Evolutionary conservation across 2,888 invertebrate species (phyloP), one percentile per base, ranked within the genome.

Genomic region (Apotomis capreana): DNA sequence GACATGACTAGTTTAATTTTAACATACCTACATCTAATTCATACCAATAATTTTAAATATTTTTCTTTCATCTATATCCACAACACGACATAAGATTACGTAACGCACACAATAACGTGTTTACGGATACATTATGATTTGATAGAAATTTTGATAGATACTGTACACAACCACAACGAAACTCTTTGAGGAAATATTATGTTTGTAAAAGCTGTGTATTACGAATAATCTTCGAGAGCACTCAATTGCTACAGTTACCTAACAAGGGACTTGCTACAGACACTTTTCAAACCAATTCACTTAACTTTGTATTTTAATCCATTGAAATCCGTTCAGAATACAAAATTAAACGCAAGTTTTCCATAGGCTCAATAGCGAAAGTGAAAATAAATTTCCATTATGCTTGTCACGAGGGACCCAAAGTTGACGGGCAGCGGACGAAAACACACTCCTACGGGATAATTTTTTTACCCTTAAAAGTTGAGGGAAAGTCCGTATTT

Each of bases 301-400:
- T 44, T 4, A 40, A 44, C 54, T 40, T 15, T 10, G 12, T 46
- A 51, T 37, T 46, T 46, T 9, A 44, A 65, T 46, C 64, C 64
- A 55, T 65, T 55, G 0, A 65, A 65, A 65, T 65, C 44, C 12
- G 26, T 55, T 64, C 26, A 5, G 26, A 65, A 57, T 57, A 65
- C 57, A 13, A 65, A 65, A 65, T 65, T 57, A 57, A 65, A 57
- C 40, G 12, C 52, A 54, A 54, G 26, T 55, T 65, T 8, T 8
- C 55, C 46, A 57, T 64, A 55, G 55, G 26, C 51, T 67, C 71
- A 40, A 37, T 12, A 57, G 26, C 12, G 63, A 13, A 79, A 78
- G 77, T 75, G 79, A 77, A 80, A 83, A 84, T 85, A 85, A 83
- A 84, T 85, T 84, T 81, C 76, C 80, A 85, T 86, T 84, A 84